Percentiles rank a stretch among this genome's conserved stretches.
Conservation (phyloP, 2,797 vertebrate genomes). For the Channa striata region DNA sequence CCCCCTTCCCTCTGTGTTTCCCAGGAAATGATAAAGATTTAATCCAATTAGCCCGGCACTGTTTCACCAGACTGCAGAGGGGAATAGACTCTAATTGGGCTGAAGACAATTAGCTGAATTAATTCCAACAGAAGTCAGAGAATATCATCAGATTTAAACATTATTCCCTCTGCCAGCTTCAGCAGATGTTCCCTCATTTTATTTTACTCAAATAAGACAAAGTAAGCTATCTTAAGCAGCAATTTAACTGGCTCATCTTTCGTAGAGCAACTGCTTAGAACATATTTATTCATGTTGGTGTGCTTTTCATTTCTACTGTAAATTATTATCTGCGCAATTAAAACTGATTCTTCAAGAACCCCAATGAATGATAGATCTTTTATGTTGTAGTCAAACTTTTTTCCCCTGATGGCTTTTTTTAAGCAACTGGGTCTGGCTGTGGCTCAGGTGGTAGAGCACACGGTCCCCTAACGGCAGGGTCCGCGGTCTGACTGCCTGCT, state of each 20-base stretch:
- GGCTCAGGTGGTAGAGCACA: no score
- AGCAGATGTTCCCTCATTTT: slow-evolving; percentile 72
- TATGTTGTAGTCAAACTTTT: not conserved
- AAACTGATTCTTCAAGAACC: slow-evolving; percentile 18
- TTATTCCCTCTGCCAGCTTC: slow-evolving; percentile 74
- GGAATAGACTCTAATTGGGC: slow-evolving; percentile 88
- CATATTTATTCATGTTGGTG: slow-evolving; percentile 70
- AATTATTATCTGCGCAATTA: slow-evolving; percentile 62
- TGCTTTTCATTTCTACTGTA: slow-evolving; percentile 63
- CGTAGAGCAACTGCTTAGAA: slow-evolving; percentile 69
- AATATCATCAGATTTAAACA: slow-evolving; percentile 83
- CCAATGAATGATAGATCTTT: slow-evolving; percentile 18
- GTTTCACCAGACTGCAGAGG: slow-evolving; percentile 83
- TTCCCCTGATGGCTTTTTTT: not conserved
- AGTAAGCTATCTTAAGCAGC: slow-evolving; percentile 69
- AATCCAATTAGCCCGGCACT: slow-evolving; percentile 87
- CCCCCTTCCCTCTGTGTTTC: slow-evolving; percentile 77
- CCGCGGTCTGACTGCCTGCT: no score
- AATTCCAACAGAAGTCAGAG: slow-evolving; percentile 85
- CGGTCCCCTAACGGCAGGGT: no score
- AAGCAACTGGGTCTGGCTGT: no score
- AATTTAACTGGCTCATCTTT: slow-evolving; percentile 68
- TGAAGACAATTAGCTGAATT: slow-evolving; percentile 89
- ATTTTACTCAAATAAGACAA: slow-evolving; percentile 77
- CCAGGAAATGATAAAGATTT: slow-evolving; percentile 87